phyloP scores from a whole-genome alignment of 2,797 vertebrate genomes.

The Pelochelys cantorii region DNA sequence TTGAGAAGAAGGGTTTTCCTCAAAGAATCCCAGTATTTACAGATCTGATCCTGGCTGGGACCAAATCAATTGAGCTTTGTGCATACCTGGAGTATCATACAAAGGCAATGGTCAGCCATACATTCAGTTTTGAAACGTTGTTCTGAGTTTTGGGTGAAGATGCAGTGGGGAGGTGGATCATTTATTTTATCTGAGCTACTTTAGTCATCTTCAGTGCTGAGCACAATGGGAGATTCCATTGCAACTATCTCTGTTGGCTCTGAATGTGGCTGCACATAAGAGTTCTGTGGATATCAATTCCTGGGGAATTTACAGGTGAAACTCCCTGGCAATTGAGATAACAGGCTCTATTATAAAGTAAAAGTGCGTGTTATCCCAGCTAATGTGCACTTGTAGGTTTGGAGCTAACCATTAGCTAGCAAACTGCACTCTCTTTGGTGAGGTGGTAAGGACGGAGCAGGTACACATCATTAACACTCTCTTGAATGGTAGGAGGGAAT shows the following conservation, averaged over 20 bases:
- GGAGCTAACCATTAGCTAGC: not conserved
- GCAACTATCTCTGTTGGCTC: not conserved
- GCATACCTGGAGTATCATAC: not conserved
- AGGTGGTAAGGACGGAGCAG: not conserved
- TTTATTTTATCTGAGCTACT: not conserved
- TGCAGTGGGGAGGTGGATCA: not conserved
- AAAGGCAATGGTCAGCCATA: not conserved
- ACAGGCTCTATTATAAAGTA: not conserved
- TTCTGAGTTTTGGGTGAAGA: not conserved
- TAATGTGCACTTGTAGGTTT: not conserved
- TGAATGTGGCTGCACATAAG: not conserved
- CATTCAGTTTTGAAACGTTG: not conserved
- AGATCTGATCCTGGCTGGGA: not conserved
- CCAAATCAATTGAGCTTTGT: not conserved
- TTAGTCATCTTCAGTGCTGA: not conserved
- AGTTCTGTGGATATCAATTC: not conserved
- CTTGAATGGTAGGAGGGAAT: not conserved
- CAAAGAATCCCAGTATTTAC: not conserved
- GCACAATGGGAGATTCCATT: not conserved
- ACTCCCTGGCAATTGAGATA: not conserved
- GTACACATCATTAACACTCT: fast-evolving
- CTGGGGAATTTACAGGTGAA: fast-evolving
- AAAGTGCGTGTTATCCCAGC: not conserved
- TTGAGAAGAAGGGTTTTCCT: not conserved
- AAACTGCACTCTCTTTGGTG: fast-evolving